A percentile compares a stretch with the other conserved stretches of the same genome.
These are phyloP conservation scores for Phacellophora camtschatica DNA, from an alignment of 30 jellyfish, hydroid and myxozoan species.

Conservation along the genomic window DNA sequence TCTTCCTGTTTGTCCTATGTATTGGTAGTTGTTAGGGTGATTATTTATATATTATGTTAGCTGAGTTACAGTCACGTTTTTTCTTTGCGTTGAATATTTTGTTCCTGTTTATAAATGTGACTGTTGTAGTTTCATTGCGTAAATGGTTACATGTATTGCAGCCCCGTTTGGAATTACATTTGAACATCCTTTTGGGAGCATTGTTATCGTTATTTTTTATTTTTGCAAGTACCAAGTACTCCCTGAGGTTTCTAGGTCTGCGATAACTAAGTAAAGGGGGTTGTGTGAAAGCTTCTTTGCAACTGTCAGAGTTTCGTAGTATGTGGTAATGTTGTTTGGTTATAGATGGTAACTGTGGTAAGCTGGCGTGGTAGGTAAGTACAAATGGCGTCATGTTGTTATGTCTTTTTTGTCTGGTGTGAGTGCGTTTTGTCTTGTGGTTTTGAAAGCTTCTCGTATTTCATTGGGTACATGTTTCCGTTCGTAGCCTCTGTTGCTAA, in stretches of 20 bases:
- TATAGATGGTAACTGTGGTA: neutral
- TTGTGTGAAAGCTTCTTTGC: neutral
- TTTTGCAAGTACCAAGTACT: neutral
- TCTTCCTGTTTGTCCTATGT: too few species aligned
- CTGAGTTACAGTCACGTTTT: neutral
- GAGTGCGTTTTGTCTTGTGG: neutral
- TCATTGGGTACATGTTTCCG: slow-evolving; percentile 8
- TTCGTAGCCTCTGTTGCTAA: neutral
- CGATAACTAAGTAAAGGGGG: too few species aligned
- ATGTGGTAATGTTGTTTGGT: neutral
- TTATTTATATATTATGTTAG: too few species aligned
- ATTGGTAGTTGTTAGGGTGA: too few species aligned
- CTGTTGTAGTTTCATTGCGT: neutral
- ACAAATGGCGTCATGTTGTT: neutral
- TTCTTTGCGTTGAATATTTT: neutral
- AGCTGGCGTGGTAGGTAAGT: neutral
- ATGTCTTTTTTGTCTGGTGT: neutral
- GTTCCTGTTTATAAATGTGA: neutral
- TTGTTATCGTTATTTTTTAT: neutral
- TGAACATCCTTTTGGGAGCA: neutral
- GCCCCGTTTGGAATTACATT: too few species aligned
- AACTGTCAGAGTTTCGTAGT: neutral
- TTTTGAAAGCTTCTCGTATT: neutral
- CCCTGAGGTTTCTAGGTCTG: too few species aligned
- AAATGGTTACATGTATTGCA: too few species aligned